Evolutionary conservation across 2,113 vertebrate species (phyloP), one percentile per base, ranked within the genome.

Genomic region (Nothobranchius kuhntae): DNA sequence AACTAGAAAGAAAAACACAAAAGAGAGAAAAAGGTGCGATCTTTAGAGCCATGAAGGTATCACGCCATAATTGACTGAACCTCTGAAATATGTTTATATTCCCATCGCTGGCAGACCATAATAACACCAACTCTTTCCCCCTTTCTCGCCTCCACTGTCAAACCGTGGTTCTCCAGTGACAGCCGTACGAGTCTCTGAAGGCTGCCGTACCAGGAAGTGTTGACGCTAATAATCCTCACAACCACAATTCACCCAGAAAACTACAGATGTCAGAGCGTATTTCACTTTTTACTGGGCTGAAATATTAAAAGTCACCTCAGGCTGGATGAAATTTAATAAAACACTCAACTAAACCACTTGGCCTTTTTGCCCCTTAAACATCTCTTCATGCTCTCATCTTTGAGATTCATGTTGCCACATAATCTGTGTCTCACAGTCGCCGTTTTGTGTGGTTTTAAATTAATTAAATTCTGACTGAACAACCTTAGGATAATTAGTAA

Each of bases 1-100:
- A 88, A 96, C 97, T 99, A 86, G 0, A 10, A 68, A 52, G 9
- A 53, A 21, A 66, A 42, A 30, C 40, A 42, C 10, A 15, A 71
- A 8, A 91, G 52, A 81, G 70, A 11, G 36, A 47, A 48, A 53
- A 24, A 44, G 47, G 53, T n/a, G 6, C 36, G 10, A 59, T 9
- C 30, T 30, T 30, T 2, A n/a, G 17, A 1, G 17, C 0, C 13
- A 26, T n/a, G 36, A n/a, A n/a, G 36, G 24, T 51, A 7, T 30
- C 30, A 30, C 30, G 30, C 30, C 30, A 30, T 30, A 3, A 30
- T 3, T 30, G 30, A 30, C 30, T 30, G 30, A 30, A 30, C 3
- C 30, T 30, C 3, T 3, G 30, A 30, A 30, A 30, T 3, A 30
- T 30, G 30, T 30, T 30, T 40, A 9, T 11, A 21, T 36, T 0